Base-by-base conservation (phyloP, 2,113 vertebrate genomes). In the Anarrhichthys ocellatus region DNA sequence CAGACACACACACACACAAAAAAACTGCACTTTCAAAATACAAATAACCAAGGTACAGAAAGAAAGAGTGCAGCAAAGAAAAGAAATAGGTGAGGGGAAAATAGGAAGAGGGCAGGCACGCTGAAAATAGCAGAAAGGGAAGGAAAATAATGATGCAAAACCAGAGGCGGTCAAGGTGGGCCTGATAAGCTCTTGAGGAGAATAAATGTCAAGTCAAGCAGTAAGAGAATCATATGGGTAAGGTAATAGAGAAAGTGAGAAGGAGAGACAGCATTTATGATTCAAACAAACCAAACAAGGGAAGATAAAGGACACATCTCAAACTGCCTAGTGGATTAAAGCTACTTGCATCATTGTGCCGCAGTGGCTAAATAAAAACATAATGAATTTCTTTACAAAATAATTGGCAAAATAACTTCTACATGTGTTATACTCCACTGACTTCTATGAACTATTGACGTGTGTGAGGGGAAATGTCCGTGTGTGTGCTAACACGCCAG, bases 121-220 rank as follows among this genome's bases (percentile, higher is more conserved):
- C 73, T 83, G 83, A 86, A 83, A 88, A 86, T 80, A 86, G 77
- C 73, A 76, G 69, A 87, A 88, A 78, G 65, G n/a, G 74, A 81
- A 83, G 27, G 72, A 88, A 58, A 92, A 89, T 92, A 92, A 92
- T 90, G 82, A 92, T 91, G 89, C 88, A 89, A 90, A 92, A 88
- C 85, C 88, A 88, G 73, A 85, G 73, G 86, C 64, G 76, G 91
- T 87, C 88, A 89, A 58, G 86, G 85, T 87, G 89, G 89, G 78
- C 66, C 75, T 69, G 88, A 91, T 88, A 82, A 89, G 70, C 18
- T 36, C 72, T 87, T 86, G 76, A 88, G 86, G 90, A 75, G 79
- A 88, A 87, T 87, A 92, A 85, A 87, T 88, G 90, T 88, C 81
- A 87, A 91, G 91, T 84, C 76, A 87, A 76, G 74, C 77, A 83